Evolutionary conservation across 2,888 invertebrate genomes (phyloP).

Genomic region (Colletes collaris): DNA sequence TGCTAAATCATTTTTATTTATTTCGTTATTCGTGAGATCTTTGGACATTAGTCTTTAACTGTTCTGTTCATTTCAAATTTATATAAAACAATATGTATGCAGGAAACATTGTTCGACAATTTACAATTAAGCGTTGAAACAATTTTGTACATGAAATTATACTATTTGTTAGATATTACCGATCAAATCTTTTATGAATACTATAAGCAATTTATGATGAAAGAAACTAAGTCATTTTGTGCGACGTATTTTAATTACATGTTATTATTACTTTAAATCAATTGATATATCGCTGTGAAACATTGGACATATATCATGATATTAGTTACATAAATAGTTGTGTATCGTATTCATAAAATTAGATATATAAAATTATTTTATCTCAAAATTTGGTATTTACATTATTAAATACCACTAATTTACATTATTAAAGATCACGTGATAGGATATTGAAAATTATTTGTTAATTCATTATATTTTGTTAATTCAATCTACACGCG

Average conservation of each 20-base stretch:
- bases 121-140: slow-evolving; percentile 22
- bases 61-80: slow-evolving; percentile 2
- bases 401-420: slow-evolving; percentile 40
- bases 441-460: slow-evolving; percentile 26
- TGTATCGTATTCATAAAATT: slow-evolving; percentile 17
- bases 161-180: neutral
- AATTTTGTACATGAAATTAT: neutral
- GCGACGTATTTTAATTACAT: neutral
- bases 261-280: slow-evolving; percentile 11
- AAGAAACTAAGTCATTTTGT: slow-evolving; percentile 4
- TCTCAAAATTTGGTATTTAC: slow-evolving; percentile 50
- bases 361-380: slow-evolving; percentile 43
- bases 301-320: slow-evolving; percentile 12
- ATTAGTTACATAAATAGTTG: slow-evolving; percentile 13
- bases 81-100: neutral
- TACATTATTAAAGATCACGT: slow-evolving; percentile 42
- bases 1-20: neutral
- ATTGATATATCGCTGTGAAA: slow-evolving; percentile 20
- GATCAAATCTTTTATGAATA: neutral
- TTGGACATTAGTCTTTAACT: neutral
- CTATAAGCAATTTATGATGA: slow-evolving; percentile 5
- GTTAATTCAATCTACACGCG: slow-evolving; percentile 34
- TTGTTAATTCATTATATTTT: slow-evolving; percentile 26
- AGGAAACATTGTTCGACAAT: slow-evolving; percentile 1
- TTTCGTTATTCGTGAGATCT: neutral